phyloP scores from a whole-genome alignment of 2,797 vertebrate genomes.

The Semotilus atromaculatus region DNA sequence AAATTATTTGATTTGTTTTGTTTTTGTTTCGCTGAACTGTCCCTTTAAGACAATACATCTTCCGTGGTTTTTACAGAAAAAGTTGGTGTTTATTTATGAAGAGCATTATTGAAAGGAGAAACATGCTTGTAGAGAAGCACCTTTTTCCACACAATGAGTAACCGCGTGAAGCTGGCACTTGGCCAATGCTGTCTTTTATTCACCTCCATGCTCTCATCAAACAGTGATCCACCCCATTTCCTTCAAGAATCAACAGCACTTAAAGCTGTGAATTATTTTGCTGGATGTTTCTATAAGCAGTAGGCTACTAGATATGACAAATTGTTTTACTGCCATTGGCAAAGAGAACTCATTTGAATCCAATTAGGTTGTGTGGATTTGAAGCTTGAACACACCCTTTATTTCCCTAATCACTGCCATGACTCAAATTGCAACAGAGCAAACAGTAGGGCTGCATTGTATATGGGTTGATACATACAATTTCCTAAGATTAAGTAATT shows the following conservation, averaged over 20 bases:
- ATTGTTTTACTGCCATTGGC: slow-evolving; percentile 21
- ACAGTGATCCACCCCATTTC: slow-evolving; percentile 5
- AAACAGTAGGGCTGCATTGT: slow-evolving; percentile 51
- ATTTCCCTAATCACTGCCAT: slow-evolving; percentile 40
- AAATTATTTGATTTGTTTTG: neutral
- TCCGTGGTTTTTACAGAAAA: slow-evolving; percentile 37
- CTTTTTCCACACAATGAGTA: slow-evolving; percentile 38
- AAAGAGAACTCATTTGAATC: slow-evolving; percentile 41
- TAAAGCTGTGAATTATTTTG: slow-evolving; percentile 20
- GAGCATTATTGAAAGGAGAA: slow-evolving; percentile 35
- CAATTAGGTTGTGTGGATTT: slow-evolving; percentile 32
- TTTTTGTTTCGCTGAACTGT: neutral
- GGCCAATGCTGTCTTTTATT: slow-evolving; percentile 17
- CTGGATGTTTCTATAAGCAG: neutral
- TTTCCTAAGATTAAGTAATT: slow-evolving; percentile 66
- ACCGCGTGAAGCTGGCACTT: slow-evolving; percentile 60
- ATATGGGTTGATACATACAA: slow-evolving; percentile 61
- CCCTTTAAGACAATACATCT: neutral
- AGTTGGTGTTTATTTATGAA: slow-evolving; percentile 1
- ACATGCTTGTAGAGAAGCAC: slow-evolving; percentile 29
- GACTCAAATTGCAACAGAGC: slow-evolving; percentile 49
- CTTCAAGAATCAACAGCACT: slow-evolving; percentile 11
- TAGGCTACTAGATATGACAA: neutral
- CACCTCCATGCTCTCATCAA: slow-evolving; percentile 20
- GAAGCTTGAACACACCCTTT: slow-evolving; percentile 45